Evolutionary conservation across 2,797 vertebrate species (phyloP).

Genomic region (Tragopan temminckii): DNA sequence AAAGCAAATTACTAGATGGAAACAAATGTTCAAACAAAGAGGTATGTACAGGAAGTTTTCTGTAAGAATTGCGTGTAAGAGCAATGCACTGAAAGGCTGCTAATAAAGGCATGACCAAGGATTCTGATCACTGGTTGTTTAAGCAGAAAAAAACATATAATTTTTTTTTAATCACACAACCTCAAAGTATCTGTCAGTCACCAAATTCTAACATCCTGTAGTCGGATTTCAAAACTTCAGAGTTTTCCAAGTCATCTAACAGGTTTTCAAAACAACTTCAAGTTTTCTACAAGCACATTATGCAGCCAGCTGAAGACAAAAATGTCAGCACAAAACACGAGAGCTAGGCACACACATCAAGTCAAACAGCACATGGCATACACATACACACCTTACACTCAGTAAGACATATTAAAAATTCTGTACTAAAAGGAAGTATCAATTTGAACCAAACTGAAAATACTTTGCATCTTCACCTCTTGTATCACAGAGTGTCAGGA

Average conservation of each 20-base stretch:
- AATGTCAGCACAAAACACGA: neutral
- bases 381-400: neutral
- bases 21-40: conserved; percentile 61
- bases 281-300: neutral
- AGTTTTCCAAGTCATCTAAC: neutral
- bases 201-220: neutral
- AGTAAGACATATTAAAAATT: neutral
- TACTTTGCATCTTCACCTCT: neutral
- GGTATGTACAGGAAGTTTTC: conserved; percentile 36
- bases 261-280: neutral
- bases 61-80: neutral
- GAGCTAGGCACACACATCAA: neutral
- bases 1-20: conserved; percentile 51
- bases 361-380: neutral
- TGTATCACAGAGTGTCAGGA: neutral
- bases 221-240: neutral
- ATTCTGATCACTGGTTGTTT: neutral
- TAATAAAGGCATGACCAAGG: neutral
- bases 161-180: neutral
- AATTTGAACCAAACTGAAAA: neutral
- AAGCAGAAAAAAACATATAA: neutral
- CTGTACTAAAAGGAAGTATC: neutral
- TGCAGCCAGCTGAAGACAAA: neutral
- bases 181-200: neutral
- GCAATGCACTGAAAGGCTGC: neutral